Evolutionary conservation across 1,140 invertebrate genomes (phyloP).

Genomic region (Lamellibrachia luymesi): DNA sequence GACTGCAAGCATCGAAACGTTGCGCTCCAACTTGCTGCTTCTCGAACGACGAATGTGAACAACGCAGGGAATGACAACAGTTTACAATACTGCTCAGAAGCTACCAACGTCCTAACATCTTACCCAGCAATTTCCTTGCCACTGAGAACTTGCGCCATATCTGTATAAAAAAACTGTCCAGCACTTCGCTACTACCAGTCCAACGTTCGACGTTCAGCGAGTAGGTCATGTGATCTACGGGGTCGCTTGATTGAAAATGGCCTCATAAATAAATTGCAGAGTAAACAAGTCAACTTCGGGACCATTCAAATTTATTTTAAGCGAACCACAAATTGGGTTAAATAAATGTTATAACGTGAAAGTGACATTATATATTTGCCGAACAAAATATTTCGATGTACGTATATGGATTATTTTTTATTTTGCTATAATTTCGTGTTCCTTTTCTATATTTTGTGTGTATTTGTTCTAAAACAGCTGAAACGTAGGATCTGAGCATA

Average conservation of each 20-base stretch:
- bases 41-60: neutral
- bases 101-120: slow-evolving; percentile 32
- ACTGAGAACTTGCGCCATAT: slow-evolving; percentile 63
- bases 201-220: neutral
- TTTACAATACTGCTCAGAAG: neutral
- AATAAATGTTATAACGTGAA: neutral
- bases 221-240: neutral
- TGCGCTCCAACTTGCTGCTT: neutral
- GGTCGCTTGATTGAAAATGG: neutral
- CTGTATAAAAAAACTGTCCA: slow-evolving; percentile 17
- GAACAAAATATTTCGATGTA: neutral
- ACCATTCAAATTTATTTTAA: neutral
- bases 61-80: neutral
- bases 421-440: neutral
- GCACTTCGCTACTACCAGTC: neutral
- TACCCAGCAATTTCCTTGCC: slow-evolving; percentile 68
- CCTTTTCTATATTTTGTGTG: neutral
- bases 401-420: no score
- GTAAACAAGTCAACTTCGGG: neutral
- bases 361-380: neutral
- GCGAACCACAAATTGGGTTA: neutral
- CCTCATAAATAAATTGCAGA: neutral
- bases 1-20: neutral
- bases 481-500: no score
- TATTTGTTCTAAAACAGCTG: no score